Base-by-base conservation (phyloP, 1,140 invertebrate genomes). In the Leptopilina clavipes region DNA sequence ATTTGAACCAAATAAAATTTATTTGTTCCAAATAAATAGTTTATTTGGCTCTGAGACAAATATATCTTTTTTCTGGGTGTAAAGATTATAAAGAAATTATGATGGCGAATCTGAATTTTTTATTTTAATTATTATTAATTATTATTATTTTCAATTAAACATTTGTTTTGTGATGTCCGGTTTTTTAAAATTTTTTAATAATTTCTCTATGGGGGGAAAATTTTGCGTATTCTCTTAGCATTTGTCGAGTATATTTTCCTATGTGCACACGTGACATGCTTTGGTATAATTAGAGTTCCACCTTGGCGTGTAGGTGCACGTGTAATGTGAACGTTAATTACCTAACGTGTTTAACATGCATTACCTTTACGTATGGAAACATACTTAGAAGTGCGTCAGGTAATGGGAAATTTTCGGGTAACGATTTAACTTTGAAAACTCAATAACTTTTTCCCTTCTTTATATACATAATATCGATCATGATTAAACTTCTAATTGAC, bases 291-390 rank as follows among this genome's bases (percentile, higher is more conserved):
- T 52, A 52, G 48, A 52, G 48, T 52, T 52, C 48, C 2, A 52
- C 48, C 45, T 48, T 48, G n/a, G 45, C 45, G 9, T 48, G 45
- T 48, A 48, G 45, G 48, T 52, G n/a, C 14, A 52, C 48, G 48
- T 52, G 48, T 52, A 52, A 52, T 12, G 48, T 52, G 48, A 52
- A 52, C 48, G 48, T 52, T 52, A 52, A 52, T 52, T 52, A 52
- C 48, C 48, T 52, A 52, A 52, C 48, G 48, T 52, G 48, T 52
- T 52, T 52, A 52, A 52, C 48, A 52, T 52, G 48, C 48, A 52
- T 52, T 52, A 52, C 48, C 48, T 52, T 52, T 17, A 52, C n/a
- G 48, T 52, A 52, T 52, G n/a, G 48, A 52, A 52, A 52, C 8
- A 48, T 48, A 48, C 45, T 48, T 48, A 48, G 45, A 48, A 48